Conservation (phyloP, 92 coral and sea anemone genomes). For the Parazoanthus darwini region DNA sequence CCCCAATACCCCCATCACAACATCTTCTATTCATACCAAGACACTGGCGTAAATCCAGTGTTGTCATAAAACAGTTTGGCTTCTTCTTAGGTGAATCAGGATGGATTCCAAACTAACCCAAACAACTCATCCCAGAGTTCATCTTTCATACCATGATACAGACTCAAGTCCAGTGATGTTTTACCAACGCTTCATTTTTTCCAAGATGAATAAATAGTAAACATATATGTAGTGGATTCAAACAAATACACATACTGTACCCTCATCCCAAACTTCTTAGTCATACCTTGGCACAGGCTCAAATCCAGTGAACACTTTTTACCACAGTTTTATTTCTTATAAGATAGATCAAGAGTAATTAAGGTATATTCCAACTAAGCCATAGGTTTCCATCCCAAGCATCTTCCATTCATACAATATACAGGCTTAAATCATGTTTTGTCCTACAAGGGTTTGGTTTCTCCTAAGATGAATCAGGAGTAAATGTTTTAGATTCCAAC, state of each 20-base stretch:
- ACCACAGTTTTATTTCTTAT: conserved; percentile 43
- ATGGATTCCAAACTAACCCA: too few species aligned
- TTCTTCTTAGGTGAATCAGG: conserved; percentile 70
- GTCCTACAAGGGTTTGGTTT: conserved; percentile 52
- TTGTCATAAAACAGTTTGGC: conserved; percentile 51
- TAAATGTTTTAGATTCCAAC: conserved; percentile 61
- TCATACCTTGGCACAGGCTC: background rate
- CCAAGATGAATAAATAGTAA: conserved; percentile 71
- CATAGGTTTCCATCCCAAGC: conserved; percentile 29
- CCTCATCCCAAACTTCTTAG: conserved; percentile 44
- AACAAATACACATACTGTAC: too few species aligned
- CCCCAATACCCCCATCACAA: conserved; percentile 50
- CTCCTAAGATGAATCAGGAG: conserved; percentile 70
- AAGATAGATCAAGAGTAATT: conserved; percentile 72
- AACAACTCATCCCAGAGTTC: too few species aligned
- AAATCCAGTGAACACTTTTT: conserved; percentile 10
- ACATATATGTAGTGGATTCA: conserved; percentile 69
- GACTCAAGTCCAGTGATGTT: background rate
- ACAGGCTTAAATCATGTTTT: background rate
- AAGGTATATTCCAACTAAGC: conserved; percentile 51
- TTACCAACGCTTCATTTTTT: conserved; percentile 51
- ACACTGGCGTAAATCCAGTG: background rate
- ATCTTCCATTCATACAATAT: background rate
- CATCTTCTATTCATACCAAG: background rate
- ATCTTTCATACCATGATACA: background rate